Base-by-base conservation (phyloP, 2,113 vertebrate species). In the Cephalopholis sonnerati region DNA sequence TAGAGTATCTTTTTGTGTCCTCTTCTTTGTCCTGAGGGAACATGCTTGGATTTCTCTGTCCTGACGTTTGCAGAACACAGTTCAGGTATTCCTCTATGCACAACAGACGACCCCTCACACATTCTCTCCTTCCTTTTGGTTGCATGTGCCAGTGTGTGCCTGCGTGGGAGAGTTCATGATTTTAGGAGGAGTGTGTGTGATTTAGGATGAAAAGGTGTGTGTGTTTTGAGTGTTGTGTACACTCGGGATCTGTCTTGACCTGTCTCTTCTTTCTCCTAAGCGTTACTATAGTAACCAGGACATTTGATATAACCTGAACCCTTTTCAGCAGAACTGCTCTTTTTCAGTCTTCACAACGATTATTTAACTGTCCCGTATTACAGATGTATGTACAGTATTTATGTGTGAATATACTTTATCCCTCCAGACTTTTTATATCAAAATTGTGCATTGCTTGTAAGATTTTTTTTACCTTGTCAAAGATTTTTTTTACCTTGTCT, bases 351-450 rank as follows among this genome's bases (percentile, higher is more conserved):
- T 74, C 68, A 69, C 78, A 54, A 53, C 50, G 61, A 58, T 79
- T 88, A 77, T 92, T 92, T 89, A 82, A 76, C 64, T 58, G 20
- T 81, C 72, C 71, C 68, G 76, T 85, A 81, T 87, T 89, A 59
- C 87, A 89, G 54, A 90, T 87, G 29, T 90, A 65, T 95, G 93
- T 94, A 93, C 91, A 94, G 91, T 94, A 93, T 94, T 94, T 94
- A 94, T 93, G 91, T 84, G 77, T 93, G 74, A 94, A 91, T 89
- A 90, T 88, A 84, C 67, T 66, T 89, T 86, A 85, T 80, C 74
- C 68, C 53, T 75, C 32, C 64, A 82, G 66, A 84, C 72, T 73
- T 91, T 94, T 93, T 92, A 89, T 92, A 91, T 83, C 44, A 85
- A 72, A 82, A 77, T 61, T 76, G 44, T 85, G 74, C 58, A 77